Percentiles rank a stretch among this genome's conserved stretches.
Evolutionary conservation across 2,113 vertebrate genomes (phyloP).

Genomic region (Clarias gariepinus): DNA sequence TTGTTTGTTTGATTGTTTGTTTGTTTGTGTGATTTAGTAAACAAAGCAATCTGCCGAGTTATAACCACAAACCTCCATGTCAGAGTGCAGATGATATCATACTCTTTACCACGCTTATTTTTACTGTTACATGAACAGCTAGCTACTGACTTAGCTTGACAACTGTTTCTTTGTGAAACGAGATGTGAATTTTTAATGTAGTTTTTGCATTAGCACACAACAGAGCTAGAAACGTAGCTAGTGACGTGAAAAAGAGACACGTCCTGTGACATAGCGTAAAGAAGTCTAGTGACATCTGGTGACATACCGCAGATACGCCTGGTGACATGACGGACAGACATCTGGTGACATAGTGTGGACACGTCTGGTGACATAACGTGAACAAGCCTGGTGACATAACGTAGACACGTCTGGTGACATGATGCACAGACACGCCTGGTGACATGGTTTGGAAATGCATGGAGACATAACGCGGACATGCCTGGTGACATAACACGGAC

Average conservation of each 20-base stretch:
- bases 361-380: not conserved
- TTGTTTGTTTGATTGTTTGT: not conserved
- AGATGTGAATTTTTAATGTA: not conserved
- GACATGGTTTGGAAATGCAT: too few species aligned
- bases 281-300: too few species aligned
- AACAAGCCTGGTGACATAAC: too few species aligned
- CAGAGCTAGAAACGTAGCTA: too few species aligned
- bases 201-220: too few species aligned
- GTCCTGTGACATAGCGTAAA: too few species aligned
- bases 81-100: not conserved
- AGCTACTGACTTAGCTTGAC: not conserved
- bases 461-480: too few species aligned
- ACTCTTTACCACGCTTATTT: not conserved
- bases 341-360: not conserved
- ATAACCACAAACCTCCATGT: not conserved
- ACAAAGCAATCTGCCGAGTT: not conserved
- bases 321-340: not conserved
- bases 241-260: too few species aligned
- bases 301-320: too few species aligned
- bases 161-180: not conserved
- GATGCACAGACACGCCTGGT: too few species aligned
- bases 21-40: slow-evolving; percentile 2
- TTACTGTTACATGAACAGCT: not conserved
- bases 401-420: too few species aligned
- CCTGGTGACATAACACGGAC: too few species aligned